These are phyloP conservation scores for Geococcyx californianus DNA, from an alignment of 2,113 vertebrate species.

Conservation along the genomic window DNA sequence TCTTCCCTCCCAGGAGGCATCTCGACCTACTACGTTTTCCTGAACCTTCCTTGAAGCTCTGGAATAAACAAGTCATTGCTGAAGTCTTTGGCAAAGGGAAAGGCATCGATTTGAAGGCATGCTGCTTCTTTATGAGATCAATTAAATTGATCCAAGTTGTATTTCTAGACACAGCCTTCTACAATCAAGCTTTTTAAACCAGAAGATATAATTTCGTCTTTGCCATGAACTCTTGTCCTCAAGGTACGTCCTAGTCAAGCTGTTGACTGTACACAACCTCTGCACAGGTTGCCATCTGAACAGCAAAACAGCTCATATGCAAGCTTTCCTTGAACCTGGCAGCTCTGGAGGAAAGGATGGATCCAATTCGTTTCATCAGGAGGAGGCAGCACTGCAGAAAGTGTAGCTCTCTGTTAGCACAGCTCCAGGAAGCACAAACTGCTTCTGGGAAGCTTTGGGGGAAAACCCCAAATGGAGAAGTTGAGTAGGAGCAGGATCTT, in stretches of 20 bases:
- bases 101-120: background rate
- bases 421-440: constrained; percentile 12
- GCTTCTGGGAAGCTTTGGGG: constrained; percentile 60
- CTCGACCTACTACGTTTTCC: background rate
- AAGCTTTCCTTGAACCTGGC: background rate
- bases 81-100: background rate
- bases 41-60: background rate
- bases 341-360: background rate
- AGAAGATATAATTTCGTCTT: background rate
- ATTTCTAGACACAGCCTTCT: background rate
- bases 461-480: constrained; percentile 58
- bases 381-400: background rate
- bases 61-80: background rate
- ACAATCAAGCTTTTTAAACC: background rate
- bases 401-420: background rate
- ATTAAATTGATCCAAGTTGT: background rate
- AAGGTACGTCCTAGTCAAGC: background rate
- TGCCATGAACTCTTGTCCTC: background rate
- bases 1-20: background rate
- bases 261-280: background rate
- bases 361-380: fast-evolving
- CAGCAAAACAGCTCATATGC: background rate
- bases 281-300: background rate
- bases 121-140: background rate
- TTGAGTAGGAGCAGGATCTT: constrained; percentile 49